Conservation (phyloP, 2,888 invertebrate genomes). For the Leptura quadrifasciata region DNA sequence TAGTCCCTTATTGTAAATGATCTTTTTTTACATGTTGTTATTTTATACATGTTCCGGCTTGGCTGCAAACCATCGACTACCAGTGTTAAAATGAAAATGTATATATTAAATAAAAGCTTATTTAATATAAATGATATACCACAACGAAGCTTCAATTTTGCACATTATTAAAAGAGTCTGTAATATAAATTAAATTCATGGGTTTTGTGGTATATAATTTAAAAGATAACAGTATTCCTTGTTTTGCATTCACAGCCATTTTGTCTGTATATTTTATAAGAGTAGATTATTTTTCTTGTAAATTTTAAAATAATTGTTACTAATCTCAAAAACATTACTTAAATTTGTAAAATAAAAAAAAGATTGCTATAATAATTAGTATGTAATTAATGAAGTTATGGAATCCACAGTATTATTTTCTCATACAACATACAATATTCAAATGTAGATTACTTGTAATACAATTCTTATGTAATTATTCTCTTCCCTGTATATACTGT, state of each 20-base stretch:
- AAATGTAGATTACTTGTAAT: constrained; percentile 28
- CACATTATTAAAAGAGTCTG: constrained; percentile 31
- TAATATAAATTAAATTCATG: constrained; percentile 28
- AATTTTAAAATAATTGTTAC: constrained; percentile 51
- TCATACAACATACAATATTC: constrained; percentile 13
- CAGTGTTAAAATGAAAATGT: constrained; percentile 20
- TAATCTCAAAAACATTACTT: constrained; percentile 37
- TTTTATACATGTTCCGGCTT: constrained; percentile 34
- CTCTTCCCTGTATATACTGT: constrained; percentile 65
- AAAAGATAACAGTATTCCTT: constrained; percentile 22
- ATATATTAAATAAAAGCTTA: constrained; percentile 26
- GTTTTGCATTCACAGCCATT: constrained; percentile 44
- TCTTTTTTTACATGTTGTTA: constrained; percentile 32
- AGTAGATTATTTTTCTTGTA: constrained; percentile 45
- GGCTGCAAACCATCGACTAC: constrained; percentile 36
- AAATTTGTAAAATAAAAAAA: constrained; percentile 40
- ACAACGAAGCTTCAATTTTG: constrained; percentile 6
- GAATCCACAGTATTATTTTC: constrained; percentile 36
- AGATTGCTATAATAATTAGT: constrained; percentile 33
- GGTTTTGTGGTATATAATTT: constrained; percentile 37
- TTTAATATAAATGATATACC: constrained; percentile 29
- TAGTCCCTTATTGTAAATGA: constrained; percentile 30
- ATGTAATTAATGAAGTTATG: constrained; percentile 35
- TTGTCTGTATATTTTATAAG: constrained; percentile 46
- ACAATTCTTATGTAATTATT: constrained; percentile 22